Conservation (phyloP, 2,888 invertebrate species). For the Melangyna quadrimaculata region DNA sequence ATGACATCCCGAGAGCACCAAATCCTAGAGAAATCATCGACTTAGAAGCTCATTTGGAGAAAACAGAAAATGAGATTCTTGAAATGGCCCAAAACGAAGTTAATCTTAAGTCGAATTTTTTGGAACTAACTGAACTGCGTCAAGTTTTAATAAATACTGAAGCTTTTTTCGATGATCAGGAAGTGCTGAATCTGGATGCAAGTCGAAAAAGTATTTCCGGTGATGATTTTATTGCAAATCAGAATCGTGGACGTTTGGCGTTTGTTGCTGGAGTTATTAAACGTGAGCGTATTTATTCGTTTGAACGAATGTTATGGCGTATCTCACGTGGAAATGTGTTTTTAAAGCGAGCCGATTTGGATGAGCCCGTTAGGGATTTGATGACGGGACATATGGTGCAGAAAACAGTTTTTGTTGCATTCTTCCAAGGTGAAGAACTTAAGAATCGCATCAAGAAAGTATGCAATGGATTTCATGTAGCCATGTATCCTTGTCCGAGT, state of each 20-base stretch:
- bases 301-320: slow-evolving; percentile 94
- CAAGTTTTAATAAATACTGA: slow-evolving; percentile 96
- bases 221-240: slow-evolving; percentile 80
- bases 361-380: slow-evolving; percentile 88
- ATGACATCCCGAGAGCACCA: slow-evolving; percentile 85
- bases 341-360: slow-evolving; percentile 89
- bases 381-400: slow-evolving; percentile 86
- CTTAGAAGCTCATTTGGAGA: slow-evolving; percentile 92
- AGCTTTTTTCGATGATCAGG: slow-evolving; percentile 79
- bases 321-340: slow-evolving; percentile 94
- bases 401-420: slow-evolving; percentile 91
- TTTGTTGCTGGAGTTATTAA: slow-evolving; percentile 94
- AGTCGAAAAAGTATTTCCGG: slow-evolving; percentile 87
- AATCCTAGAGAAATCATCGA: slow-evolving; percentile 91
- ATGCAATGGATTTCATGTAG: slow-evolving; percentile 92
- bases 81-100: slow-evolving; percentile 96
- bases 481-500: slow-evolving; percentile 93
- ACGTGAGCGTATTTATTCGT: slow-evolving; percentile 90
- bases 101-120: slow-evolving; percentile 93
- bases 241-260: slow-evolving; percentile 81
- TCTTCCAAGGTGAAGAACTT: slow-evolving; percentile 92
- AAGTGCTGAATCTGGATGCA: slow-evolving; percentile 77
- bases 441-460: slow-evolving; percentile 93
- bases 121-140: slow-evolving; percentile 94
- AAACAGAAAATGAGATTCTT: slow-evolving; percentile 96